Evolutionary conservation across 2,888 invertebrate species (phyloP).

Genomic region (Trichopoda pennipes): DNA sequence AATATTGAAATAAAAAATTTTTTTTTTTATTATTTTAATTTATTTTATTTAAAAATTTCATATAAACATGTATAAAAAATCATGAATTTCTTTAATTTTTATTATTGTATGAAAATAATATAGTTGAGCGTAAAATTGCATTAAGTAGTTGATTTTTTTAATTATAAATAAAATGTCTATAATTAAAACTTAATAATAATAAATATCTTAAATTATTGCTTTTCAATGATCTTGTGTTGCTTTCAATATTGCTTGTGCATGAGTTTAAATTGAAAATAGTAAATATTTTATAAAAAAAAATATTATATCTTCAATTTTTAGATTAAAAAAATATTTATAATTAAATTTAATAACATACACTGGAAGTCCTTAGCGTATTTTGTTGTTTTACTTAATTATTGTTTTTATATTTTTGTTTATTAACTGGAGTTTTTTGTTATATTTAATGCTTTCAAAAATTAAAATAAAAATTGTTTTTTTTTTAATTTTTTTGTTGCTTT

Average conservation of each 20-base stretch:
- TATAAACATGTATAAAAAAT: slow-evolving; percentile 52
- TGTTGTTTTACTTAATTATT: slow-evolving; percentile 54
- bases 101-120: slow-evolving; percentile 37
- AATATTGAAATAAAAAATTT: background rate
- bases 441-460: slow-evolving; percentile 12
- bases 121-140: slow-evolving; percentile 64
- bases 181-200: slow-evolving; percentile 37
- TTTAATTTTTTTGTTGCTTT: no score
- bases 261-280: slow-evolving; percentile 29
- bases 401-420: slow-evolving; percentile 8
- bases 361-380: slow-evolving; percentile 66
- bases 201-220: slow-evolving; percentile 63
- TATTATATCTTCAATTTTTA: slow-evolving; percentile 13
- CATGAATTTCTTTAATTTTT: slow-evolving; percentile 33
- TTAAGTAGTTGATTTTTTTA: slow-evolving; percentile 58
- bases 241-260: slow-evolving; percentile 63
- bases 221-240: slow-evolving; percentile 28
- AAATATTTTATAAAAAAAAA: slow-evolving; percentile 13
- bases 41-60: slow-evolving; percentile 40
- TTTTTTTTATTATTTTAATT: slow-evolving; percentile 1
- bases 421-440: slow-evolving; percentile 10
- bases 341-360: slow-evolving; percentile 46
- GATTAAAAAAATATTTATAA: slow-evolving; percentile 8
- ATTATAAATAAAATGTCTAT: slow-evolving; percentile 42
- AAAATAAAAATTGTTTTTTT: slow-evolving; percentile 47